A percentile compares a stretch with the other conserved stretches of the same genome.
Evolutionary conservation across 2,888 invertebrate genomes (phyloP).

Genomic region (Parnassius apollo): DNA sequence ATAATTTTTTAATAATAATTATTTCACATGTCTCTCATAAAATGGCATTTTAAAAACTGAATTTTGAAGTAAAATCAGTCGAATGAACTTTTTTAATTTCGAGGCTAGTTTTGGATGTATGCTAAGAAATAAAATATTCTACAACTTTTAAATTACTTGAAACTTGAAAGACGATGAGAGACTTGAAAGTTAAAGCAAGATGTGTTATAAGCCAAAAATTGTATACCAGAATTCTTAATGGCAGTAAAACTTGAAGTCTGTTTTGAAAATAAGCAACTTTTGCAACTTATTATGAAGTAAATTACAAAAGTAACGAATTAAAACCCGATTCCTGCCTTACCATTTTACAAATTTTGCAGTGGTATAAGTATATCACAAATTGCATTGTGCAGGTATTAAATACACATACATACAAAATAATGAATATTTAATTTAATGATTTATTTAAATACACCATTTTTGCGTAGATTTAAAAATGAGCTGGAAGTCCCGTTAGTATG

Average conservation of each 20-base stretch:
- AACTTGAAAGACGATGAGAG: no score
- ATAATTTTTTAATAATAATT: neutral
- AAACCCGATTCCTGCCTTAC: no score
- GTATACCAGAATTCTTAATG: slow-evolving; percentile 3
- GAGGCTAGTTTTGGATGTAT: neutral
- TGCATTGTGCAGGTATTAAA: no score
- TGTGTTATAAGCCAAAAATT: slow-evolving; percentile 11
- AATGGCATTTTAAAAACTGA: neutral
- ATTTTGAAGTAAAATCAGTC: slow-evolving; percentile 5
- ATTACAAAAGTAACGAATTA: no score
- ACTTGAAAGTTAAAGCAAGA: slow-evolving; percentile 6
- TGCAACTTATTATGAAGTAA: no score
- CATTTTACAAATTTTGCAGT: no score
- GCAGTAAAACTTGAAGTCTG: slow-evolving; percentile 8
- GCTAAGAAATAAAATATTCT: slow-evolving; percentile 8
- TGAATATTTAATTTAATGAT: no score
- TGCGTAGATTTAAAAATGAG: no score
- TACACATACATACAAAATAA: no score
- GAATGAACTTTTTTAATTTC: slow-evolving; percentile 3
- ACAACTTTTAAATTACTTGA: slow-evolving; percentile 14
- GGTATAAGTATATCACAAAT: no score
- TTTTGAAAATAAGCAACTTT: neutral
- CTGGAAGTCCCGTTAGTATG: no score
- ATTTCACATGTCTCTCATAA: neutral
- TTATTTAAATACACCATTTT: no score